Percentiles rank a stretch among this genome's conserved stretches.
These are phyloP conservation scores for Vollenhovia emeryi DNA, from an alignment of 1,140 invertebrate genomes.

Conservation along the genomic window DNA sequence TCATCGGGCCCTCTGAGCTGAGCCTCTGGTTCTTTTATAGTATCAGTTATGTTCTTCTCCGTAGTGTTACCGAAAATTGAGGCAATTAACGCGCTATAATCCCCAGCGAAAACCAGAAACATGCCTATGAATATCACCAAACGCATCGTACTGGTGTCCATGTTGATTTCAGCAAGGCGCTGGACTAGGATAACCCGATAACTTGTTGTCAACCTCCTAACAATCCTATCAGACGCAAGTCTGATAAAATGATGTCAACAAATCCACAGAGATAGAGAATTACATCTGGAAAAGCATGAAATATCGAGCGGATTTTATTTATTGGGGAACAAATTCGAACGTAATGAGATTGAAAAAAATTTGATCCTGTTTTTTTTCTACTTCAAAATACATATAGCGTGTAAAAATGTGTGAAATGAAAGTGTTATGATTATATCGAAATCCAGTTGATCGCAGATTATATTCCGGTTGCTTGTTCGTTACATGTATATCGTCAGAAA, in stretches of 20 bases:
- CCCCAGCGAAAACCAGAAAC: constrained; percentile 83
- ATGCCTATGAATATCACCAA: constrained; percentile 83
- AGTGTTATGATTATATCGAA: not conserved
- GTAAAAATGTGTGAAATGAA: not conserved
- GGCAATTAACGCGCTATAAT: constrained; percentile 80
- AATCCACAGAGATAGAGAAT: not conserved
- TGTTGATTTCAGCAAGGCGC: constrained; percentile 32
- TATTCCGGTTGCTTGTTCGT: not conserved
- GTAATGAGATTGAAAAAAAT: not conserved
- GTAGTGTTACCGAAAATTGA: constrained; percentile 78
- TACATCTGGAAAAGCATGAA: constrained; percentile 22
- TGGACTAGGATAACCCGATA: not conserved
- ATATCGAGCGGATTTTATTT: not conserved
- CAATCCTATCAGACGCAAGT: not conserved
- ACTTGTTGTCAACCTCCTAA: not conserved
- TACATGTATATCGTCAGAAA: not conserved
- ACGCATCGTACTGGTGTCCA: constrained; percentile 83
- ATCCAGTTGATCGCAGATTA: not conserved
- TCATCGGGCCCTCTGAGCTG: constrained; percentile 64
- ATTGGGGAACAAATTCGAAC: not conserved
- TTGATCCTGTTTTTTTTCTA: not conserved
- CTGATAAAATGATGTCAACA: not conserved
- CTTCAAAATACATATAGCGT: not conserved
- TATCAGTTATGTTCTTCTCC: constrained; percentile 67
- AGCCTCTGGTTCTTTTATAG: constrained; percentile 65